Base-by-base conservation (phyloP, 2,888 invertebrate species). In the Drosophila ezoana region DNA sequence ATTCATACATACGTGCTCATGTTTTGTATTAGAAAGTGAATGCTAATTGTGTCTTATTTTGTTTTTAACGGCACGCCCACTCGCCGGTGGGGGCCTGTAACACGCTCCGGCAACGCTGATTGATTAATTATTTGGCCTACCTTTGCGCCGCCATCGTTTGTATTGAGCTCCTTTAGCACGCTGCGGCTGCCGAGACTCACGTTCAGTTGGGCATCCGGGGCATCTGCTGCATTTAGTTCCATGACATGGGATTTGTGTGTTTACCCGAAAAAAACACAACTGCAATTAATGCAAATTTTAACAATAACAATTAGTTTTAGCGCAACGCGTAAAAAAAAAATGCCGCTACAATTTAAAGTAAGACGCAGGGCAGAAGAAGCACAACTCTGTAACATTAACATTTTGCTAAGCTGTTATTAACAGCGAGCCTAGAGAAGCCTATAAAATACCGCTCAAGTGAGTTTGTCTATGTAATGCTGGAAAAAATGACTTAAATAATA, bases 91-190 rank as follows among this genome's bases (percentile, higher is more conserved):
- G 49, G 18, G 49, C 44, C 52, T 59, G 16, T 72, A 53, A 58
- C 16, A 45, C 45, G 37, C 40, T 28, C 13, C 32, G 40, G 38
- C 47, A 58, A 23, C 6, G 48, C 20, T 43, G 47, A 58, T 65
- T 66, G 51, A 66, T 73, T 56, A 45, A 64, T 51, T 66, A 48
- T 23, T 59, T 41, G 14, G 48, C 79, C 84, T 82, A 90, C 91
- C 90, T 76, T 74, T 45, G 63, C 20, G 63, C 70, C 79, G 60
- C 65, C 75, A 47, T 89, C 89, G 62, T 89, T 90, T 58, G 72
- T 68, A 70, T 89, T 79, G 16, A 89, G 61, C 59, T 90, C 90
- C 68, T 88, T 90, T 6, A 85, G 64, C 56, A 89, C 77, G 56
- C 72, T 62, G 53, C 85, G 89, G 49, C 43, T 79, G 43, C 70